A percentile compares a stretch with the other conserved stretches of the same genome.
Evolutionary conservation across 2,797 vertebrate genomes (phyloP).

Genomic region (Cyclura pinguis): DNA sequence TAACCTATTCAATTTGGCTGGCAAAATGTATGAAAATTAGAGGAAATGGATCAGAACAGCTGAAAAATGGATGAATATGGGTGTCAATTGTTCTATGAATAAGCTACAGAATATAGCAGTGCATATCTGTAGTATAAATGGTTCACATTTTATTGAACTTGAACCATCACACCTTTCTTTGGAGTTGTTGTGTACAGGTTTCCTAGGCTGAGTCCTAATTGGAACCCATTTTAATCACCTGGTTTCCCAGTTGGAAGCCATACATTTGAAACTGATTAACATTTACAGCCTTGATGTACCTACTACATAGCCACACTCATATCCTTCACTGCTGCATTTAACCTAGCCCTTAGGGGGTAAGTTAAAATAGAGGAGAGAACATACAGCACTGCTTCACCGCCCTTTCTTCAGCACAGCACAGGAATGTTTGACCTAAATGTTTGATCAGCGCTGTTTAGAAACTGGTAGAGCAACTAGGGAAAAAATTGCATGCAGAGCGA

Average conservation of each 20-base stretch:
- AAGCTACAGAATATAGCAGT: neutral
- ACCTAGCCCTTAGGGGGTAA: constrained; percentile 49
- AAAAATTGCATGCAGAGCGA: neutral
- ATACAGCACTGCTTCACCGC: neutral
- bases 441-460: constrained; percentile 12
- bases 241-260: neutral
- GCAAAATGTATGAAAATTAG: neutral
- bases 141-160: neutral
- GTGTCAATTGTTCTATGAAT: neutral
- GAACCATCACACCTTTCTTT: neutral
- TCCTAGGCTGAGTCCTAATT: neutral
- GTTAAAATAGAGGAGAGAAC: constrained; percentile 22
- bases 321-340: constrained; percentile 46
- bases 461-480: neutral
- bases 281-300: neutral
- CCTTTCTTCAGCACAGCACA: constrained; percentile 1
- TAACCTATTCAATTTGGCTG: neutral
- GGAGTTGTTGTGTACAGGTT: neutral
- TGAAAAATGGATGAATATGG: too few relatives aligned
- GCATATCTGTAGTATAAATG: neutral
- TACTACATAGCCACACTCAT: neutral
- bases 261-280: neutral
- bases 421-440: constrained; percentile 22
- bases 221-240: neutral
- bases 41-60: too few relatives aligned